Evolutionary conservation across 92 coral and sea anemone genomes (phyloP).

Genomic region (Palythoa grandiflora): DNA sequence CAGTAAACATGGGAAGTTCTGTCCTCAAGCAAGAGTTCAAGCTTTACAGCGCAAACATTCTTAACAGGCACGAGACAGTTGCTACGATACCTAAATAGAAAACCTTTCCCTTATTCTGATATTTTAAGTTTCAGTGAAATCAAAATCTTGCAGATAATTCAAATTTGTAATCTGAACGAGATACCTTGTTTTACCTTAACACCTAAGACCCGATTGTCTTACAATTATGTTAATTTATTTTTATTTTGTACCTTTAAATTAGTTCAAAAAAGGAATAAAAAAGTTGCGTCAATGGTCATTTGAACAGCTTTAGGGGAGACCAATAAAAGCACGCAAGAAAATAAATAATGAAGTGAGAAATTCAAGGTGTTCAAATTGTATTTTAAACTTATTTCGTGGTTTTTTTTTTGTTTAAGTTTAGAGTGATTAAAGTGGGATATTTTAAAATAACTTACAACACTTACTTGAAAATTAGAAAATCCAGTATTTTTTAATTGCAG

Average conservation of each 20-base stretch:
- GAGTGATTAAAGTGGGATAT: not conserved
- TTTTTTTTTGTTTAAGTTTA: not conserved
- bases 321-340: not conserved
- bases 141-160: not conserved
- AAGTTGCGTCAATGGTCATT: not conserved
- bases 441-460: not conserved
- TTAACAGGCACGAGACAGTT: not conserved
- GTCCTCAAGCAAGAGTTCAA: conserved; percentile 1
- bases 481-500: no score
- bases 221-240: not conserved
- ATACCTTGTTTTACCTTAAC: not conserved
- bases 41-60: conserved; percentile 16
- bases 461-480: no score
- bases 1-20: not conserved
- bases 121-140: not conserved
- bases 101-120: not conserved
- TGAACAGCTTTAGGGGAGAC: conserved; percentile 35
- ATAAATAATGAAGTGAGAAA: not conserved
- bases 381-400: not conserved
- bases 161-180: not conserved
- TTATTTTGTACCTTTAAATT: not conserved
- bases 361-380: not conserved
- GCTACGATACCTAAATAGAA: not conserved
- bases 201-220: not conserved
- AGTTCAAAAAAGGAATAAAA: no score